These are phyloP conservation scores for Ornithoptera priamus DNA, from an alignment of 2,888 invertebrate species.

Conservation along the genomic window DNA sequence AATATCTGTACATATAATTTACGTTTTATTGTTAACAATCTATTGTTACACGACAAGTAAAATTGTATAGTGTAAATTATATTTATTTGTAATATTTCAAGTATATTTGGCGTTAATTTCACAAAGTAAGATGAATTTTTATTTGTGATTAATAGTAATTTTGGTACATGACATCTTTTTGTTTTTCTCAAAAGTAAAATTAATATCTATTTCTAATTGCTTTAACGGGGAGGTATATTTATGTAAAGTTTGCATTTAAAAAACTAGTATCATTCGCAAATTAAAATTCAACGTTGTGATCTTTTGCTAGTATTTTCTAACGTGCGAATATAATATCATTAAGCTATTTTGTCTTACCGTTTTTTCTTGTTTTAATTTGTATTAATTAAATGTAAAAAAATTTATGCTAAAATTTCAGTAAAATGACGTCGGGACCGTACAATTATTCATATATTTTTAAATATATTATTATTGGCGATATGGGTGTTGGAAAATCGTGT, in stretches of 20 bases:
- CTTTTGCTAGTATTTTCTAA: neutral
- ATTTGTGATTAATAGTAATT: neutral
- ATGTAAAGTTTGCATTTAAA: neutral
- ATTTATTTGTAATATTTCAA: neutral
- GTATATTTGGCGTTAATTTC: slow-evolving; percentile 7
- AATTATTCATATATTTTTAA: slow-evolving; percentile 99
- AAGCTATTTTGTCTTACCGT: no score
- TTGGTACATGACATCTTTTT: neutral
- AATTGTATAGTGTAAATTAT: slow-evolving; percentile 17
- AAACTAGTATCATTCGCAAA: neutral
- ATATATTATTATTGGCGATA: slow-evolving; percentile 99
- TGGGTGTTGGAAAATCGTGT: slow-evolving; percentile 99
- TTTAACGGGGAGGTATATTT: neutral
- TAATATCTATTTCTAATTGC: neutral
- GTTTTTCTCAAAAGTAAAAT: neutral
- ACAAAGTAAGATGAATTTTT: slow-evolving; percentile 16
- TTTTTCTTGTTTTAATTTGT: neutral
- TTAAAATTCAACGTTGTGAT: slow-evolving; percentile 1
- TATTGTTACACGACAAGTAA: slow-evolving; percentile 15
- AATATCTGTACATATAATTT: slow-evolving; percentile 22
- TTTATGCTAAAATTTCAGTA: slow-evolving; percentile 48
- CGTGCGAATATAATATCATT: no score
- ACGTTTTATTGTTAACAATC: slow-evolving; percentile 20
- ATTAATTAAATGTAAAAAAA: neutral
- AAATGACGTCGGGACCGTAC: slow-evolving; percentile 97